Conservation (phyloP, 2,888 invertebrate genomes). For the Andrena minutula region DNA sequence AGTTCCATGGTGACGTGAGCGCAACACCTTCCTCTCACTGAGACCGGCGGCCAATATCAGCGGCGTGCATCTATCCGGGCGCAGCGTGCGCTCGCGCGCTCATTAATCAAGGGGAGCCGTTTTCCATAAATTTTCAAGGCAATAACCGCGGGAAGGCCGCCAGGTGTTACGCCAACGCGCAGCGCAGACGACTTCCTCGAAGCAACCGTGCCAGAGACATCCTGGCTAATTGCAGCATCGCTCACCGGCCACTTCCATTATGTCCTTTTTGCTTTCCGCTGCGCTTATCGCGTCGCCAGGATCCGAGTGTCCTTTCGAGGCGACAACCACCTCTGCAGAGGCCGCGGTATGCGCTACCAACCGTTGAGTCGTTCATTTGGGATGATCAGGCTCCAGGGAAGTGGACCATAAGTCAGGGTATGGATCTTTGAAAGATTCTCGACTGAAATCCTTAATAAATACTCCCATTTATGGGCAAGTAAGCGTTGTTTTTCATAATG, state of each 20-base stretch:
- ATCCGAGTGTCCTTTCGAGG: constrained; percentile 39
- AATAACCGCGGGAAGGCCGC: constrained; percentile 43
- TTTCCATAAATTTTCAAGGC: constrained; percentile 57
- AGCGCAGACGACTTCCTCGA: constrained; percentile 23
- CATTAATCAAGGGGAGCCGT: constrained; percentile 49
- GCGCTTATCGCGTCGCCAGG: constrained; percentile 48
- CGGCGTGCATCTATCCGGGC: constrained; percentile 14
- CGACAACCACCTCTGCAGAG: constrained; percentile 17
- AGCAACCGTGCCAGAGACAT: constrained; percentile 54
- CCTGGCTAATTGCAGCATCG: constrained; percentile 74
- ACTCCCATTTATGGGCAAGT: neutral
- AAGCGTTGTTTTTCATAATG: neutral
- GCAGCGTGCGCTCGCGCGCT: constrained; percentile 23
- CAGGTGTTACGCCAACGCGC: constrained; percentile 73
- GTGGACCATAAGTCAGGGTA: neutral
- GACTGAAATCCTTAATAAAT: neutral
- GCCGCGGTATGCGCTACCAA: constrained; percentile 43
- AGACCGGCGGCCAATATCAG: constrained; percentile 11
- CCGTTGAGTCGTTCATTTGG: constrained; percentile 21
- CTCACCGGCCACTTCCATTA: constrained; percentile 68
- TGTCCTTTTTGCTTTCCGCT: constrained; percentile 61
- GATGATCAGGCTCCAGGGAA: constrained; percentile 7
- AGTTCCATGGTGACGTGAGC: too few species aligned
- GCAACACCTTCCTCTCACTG: constrained; percentile 20
- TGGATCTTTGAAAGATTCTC: neutral